phyloP scores from a whole-genome alignment of 2,888 invertebrate species.

The Leptinotarsa haldemani region DNA sequence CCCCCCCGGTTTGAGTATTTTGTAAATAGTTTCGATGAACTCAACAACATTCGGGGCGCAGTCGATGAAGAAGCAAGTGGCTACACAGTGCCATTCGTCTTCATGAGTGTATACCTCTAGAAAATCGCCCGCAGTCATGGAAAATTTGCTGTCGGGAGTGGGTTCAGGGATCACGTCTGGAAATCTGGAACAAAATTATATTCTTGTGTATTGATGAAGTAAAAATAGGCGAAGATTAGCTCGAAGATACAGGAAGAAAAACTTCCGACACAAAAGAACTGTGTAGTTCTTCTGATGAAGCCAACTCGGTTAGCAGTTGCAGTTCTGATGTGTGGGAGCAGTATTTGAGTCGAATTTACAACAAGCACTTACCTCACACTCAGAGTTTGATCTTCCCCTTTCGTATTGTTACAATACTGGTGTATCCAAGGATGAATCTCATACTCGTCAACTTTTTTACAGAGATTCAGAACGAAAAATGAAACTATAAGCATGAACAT shows the following conservation, averaged over 20 bases:
- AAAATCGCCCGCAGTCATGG: conserved; percentile 98
- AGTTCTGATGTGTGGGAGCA: too few species aligned
- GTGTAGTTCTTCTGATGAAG: too few species aligned
- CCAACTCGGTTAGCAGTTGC: too few species aligned
- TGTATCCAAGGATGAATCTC: conserved; percentile 95
- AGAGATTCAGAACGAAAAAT: conserved; percentile 94
- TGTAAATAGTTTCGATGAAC: conserved; percentile 92
- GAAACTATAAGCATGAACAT: conserved; percentile 97
- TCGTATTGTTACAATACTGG: conserved; percentile 90
- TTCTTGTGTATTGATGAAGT: too few species aligned
- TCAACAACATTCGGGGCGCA: conserved; percentile 96
- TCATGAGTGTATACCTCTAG: conserved; percentile 83
- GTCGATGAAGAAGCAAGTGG: conserved; percentile 98
- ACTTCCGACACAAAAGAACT: too few species aligned
- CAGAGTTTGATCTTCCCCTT: conserved; percentile 83
- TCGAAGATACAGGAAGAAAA: too few species aligned
- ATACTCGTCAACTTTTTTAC: conserved; percentile 77
- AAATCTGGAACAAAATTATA: conserved; percentile 68
- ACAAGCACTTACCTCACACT: conserved; percentile 67
- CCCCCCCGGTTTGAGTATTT: conserved; percentile 90
- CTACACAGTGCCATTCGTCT: conserved; percentile 90
- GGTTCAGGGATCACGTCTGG: conserved; percentile 88
- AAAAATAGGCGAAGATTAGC: too few species aligned
- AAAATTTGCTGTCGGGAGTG: conserved; percentile 78
- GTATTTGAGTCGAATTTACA: too few species aligned